Percentiles rank a stretch among this genome's conserved stretches.
Conservation (phyloP, 1,140 invertebrate species). For the Wiebesia pumilae region DNA sequence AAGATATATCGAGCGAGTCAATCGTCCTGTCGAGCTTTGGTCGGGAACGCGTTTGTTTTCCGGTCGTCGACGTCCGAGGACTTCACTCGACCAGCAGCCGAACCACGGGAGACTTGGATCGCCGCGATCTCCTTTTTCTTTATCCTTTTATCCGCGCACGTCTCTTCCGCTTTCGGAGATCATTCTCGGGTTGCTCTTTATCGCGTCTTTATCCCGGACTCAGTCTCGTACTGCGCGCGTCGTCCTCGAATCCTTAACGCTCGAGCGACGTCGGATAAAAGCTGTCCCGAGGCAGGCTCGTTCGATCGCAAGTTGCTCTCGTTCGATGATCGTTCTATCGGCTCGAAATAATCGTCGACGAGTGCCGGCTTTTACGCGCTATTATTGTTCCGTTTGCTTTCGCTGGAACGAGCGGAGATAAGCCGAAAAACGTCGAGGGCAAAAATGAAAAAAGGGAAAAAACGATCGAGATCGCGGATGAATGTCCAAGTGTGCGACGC, state of each 20-base stretch:
- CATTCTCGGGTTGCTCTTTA: too few relatives aligned
- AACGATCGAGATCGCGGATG: slow-evolving; percentile 1
- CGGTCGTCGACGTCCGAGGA: neutral
- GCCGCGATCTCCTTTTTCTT: neutral
- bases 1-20: neutral
- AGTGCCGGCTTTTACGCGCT: neutral
- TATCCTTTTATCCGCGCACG: neutral
- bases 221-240: too few relatives aligned
- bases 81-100: neutral
- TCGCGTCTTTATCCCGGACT: too few relatives aligned
- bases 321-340: too few relatives aligned
- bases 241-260: too few relatives aligned
- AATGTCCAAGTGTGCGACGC: neutral
- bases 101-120: too few relatives aligned
- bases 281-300: too few relatives aligned
- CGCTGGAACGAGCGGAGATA: neutral
- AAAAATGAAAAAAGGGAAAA: neutral
- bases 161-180: neutral
- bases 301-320: too few relatives aligned
- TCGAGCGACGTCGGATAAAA: too few relatives aligned
- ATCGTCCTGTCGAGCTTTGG: too few relatives aligned
- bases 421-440: neutral
- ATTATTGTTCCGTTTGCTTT: neutral
- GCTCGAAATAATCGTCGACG: neutral
- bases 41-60: neutral